These are phyloP conservation scores for Rhopalosiphum nymphaeae DNA, from an alignment of 2,888 invertebrate species.

Conservation along the genomic window DNA sequence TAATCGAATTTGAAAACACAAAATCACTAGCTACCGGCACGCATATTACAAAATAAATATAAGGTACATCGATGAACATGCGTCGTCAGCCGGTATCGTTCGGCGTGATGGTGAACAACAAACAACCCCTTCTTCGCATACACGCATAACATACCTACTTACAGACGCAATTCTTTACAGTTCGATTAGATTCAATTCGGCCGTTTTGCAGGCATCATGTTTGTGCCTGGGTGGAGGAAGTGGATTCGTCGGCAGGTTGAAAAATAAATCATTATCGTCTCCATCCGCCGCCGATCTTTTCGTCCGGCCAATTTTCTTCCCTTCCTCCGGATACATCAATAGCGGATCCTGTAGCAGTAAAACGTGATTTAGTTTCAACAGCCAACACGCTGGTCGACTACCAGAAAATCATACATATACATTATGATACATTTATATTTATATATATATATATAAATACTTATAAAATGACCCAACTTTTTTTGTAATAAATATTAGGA, in stretches of 20 bases:
- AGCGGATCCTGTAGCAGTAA: constrained; percentile 38
- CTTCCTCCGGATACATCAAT: constrained; percentile 55
- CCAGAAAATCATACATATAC: background rate
- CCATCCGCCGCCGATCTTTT: background rate
- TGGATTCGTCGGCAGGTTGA: background rate
- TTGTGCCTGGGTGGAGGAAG: constrained; percentile 56
- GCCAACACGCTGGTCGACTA: background rate
- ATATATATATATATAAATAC: background rate
- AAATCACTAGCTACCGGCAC: constrained; percentile 17
- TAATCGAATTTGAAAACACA: background rate
- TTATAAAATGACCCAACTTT: background rate
- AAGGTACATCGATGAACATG: background rate
- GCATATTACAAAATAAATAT: background rate
- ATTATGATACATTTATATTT: background rate
- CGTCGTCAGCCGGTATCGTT: background rate
- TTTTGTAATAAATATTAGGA: background rate
- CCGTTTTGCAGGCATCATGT: background rate
- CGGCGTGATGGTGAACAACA: background rate
- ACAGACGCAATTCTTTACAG: constrained; percentile 9
- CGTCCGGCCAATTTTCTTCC: constrained; percentile 41
- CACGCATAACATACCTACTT: constrained; percentile 10
- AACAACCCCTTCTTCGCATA: background rate
- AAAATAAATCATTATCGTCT: background rate
- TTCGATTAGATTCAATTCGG: constrained; percentile 37
- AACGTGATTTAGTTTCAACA: background rate